Evolutionary conservation across 1,140 invertebrate species (phyloP).

Genomic region (Drosophila kanapiae): DNA sequence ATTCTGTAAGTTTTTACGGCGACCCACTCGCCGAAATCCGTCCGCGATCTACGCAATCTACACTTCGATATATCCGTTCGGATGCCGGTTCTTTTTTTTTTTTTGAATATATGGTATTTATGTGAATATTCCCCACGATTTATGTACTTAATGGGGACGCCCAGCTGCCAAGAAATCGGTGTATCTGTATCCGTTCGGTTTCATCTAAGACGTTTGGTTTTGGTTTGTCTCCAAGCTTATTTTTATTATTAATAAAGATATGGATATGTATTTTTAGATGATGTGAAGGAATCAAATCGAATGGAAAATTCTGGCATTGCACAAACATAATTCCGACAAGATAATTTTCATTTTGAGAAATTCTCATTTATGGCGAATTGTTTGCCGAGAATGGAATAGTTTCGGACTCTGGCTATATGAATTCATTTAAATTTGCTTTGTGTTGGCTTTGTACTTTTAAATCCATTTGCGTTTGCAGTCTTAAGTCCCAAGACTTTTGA

Average conservation of each 20-base stretch:
- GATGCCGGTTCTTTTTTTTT: constrained; percentile 5
- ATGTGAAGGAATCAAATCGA: constrained; percentile 39
- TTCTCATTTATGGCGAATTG: constrained; percentile 11
- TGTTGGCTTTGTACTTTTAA: neutral
- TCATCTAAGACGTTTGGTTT: constrained; percentile 36
- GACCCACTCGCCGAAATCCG: constrained; percentile 9
- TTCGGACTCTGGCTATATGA: constrained; percentile 1
- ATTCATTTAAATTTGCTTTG: neutral
- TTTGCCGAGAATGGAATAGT: constrained; percentile 2
- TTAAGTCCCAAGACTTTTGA: constrained; percentile 6
- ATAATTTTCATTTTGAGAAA: neutral
- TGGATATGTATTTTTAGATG: constrained; percentile 73
- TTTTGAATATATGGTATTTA: constrained; percentile 5
- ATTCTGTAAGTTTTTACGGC: constrained; percentile 25
- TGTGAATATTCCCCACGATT: constrained; percentile 47
- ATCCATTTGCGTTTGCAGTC: neutral
- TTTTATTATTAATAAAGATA: constrained; percentile 68
- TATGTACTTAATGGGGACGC: constrained; percentile 57
- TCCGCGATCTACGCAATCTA: constrained; percentile 8
- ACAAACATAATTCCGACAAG: constrained; percentile 6
- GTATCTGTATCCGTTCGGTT: constrained; percentile 21
- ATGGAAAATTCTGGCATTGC: constrained; percentile 45
- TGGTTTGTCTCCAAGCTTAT: constrained; percentile 62
- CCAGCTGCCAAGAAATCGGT: constrained; percentile 63
- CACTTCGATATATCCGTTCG: constrained; percentile 3